Percentiles rank a stretch among this genome's conserved stretches.
These are phyloP conservation scores for Andrena cerasifolii DNA, from an alignment of 1,140 invertebrate species.

Conservation along the genomic window DNA sequence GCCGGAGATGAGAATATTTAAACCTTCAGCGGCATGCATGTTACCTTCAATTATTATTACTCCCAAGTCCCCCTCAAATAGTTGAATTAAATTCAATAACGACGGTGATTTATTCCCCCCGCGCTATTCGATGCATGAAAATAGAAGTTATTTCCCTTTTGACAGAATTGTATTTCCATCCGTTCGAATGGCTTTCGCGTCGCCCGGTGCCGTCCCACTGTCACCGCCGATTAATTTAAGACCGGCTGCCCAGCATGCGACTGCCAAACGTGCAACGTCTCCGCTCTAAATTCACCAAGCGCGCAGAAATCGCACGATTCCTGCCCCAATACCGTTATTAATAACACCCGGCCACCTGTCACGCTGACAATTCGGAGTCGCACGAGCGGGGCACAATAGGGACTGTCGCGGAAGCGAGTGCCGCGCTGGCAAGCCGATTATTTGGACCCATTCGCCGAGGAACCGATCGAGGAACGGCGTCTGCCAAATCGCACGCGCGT, in stretches of 20 bases:
- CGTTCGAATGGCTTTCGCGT: not conserved
- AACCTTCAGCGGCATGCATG: no score
- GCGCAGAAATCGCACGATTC: conserved; percentile 33
- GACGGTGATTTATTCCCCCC: no score
- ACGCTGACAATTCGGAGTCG: not conserved
- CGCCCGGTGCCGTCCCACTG: not conserved
- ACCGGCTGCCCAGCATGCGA: not conserved
- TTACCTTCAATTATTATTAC: no score
- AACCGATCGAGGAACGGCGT: conserved; percentile 21
- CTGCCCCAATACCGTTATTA: conserved; percentile 24
- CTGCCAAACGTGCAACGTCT: not conserved
- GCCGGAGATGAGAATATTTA: no score
- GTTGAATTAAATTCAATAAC: no score
- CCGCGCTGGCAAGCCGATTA: conserved; percentile 44
- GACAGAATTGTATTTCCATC: no score
- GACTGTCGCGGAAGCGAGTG: conserved; percentile 50
- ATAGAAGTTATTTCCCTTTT: not conserved
- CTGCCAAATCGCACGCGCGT: conserved; percentile 55
- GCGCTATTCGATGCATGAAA: not conserved
- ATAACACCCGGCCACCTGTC: not conserved
- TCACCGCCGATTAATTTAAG: conserved; percentile 38
- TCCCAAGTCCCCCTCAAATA: no score
- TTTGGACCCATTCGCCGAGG: conserved; percentile 37
- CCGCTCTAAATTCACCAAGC: not conserved
- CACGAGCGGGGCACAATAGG: conserved; percentile 20